Evolutionary conservation across 2,888 invertebrate genomes (phyloP).

Genomic region (Drosophila pegasa): DNA sequence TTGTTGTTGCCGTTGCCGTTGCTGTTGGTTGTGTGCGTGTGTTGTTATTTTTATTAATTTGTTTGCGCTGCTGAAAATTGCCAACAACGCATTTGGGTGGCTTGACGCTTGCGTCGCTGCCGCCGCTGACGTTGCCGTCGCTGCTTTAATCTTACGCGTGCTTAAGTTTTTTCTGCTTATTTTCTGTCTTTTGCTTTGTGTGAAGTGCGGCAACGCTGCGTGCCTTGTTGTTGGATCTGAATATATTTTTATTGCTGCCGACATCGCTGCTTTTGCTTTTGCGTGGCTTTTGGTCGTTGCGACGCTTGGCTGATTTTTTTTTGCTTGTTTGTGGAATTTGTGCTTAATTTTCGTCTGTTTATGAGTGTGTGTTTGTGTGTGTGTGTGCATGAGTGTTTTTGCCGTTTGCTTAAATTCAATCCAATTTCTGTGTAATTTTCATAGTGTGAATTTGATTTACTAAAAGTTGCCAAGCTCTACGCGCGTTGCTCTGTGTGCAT

Average conservation of each 20-base stretch:
- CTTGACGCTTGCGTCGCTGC: constrained; percentile 39
- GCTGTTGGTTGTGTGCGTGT: constrained; percentile 57
- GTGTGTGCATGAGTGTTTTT: constrained; percentile 28
- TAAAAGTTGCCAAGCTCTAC: constrained; percentile 47
- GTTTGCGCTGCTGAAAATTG: constrained; percentile 72
- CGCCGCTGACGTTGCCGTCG: constrained; percentile 34
- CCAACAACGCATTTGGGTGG: constrained; percentile 60
- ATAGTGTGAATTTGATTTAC: constrained; percentile 72
- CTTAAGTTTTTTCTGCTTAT: constrained; percentile 52
- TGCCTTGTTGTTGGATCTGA: constrained; percentile 39
- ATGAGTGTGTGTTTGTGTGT: constrained; percentile 24
- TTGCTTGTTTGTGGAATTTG: constrained; percentile 71
- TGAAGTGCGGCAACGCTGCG: constrained; percentile 69
- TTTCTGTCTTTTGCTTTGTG: constrained; percentile 49
- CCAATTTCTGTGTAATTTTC: constrained; percentile 72
- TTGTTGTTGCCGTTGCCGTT: constrained; percentile 21
- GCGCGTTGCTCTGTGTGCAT: constrained; percentile 22
- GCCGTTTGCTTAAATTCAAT: constrained; percentile 72
- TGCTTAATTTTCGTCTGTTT: constrained; percentile 68
- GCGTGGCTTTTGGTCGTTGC: constrained; percentile 49
- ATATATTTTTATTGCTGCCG: constrained; percentile 60
- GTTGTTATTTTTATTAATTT: constrained; percentile 81
- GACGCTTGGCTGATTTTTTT: constrained; percentile 59
- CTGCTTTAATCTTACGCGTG: constrained; percentile 77
- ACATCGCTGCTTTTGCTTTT: constrained; percentile 64